phyloP scores from a whole-genome alignment of 1,140 invertebrate genomes.

The Papilio aristodemus region DNA sequence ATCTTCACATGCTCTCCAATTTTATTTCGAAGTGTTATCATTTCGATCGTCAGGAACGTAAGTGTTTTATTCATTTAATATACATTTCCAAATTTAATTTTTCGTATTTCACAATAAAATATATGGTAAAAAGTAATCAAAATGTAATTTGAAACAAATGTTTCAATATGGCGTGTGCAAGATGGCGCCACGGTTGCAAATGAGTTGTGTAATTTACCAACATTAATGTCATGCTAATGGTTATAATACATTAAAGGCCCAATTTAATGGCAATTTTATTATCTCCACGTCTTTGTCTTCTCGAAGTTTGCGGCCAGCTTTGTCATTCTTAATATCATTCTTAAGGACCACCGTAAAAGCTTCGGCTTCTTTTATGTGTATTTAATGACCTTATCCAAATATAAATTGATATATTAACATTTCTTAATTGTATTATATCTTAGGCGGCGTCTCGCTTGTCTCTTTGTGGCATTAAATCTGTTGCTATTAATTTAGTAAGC shows the following conservation, averaged over 20 bases:
- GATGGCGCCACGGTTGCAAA: constrained; percentile 17
- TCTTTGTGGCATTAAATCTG: constrained; percentile 14
- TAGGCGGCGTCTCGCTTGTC: constrained; percentile 45
- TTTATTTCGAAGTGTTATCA: not conserved
- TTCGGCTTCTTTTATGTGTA: constrained; percentile 48
- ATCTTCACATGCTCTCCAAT: no score
- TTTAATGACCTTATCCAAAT: constrained; percentile 58
- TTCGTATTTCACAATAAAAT: not conserved
- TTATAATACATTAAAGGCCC: constrained; percentile 37
- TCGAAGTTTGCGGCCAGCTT: constrained; percentile 39
- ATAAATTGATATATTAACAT: constrained; percentile 49
- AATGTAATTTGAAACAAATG: constrained; percentile 33
- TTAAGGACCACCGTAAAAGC: constrained; percentile 52
- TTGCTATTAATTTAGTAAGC: constrained; percentile 22
- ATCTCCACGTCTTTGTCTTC: constrained; percentile 37
- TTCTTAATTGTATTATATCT: constrained; percentile 46
- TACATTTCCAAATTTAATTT: not conserved
- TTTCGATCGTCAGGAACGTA: not conserved
- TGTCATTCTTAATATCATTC: constrained; percentile 43
- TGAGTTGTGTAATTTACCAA: constrained; percentile 30
- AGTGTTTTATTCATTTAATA: not conserved
- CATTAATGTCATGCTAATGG: constrained; percentile 36
- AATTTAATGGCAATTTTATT: constrained; percentile 40
- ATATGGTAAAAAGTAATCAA: constrained; percentile 14
- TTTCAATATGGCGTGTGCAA: constrained; percentile 16